A percentile compares a stretch with the other conserved stretches of the same genome.
These are phyloP conservation scores for Pseudotriccus pelzelni DNA, from an alignment of 2,797 vertebrate species.

Conservation along the genomic window DNA sequence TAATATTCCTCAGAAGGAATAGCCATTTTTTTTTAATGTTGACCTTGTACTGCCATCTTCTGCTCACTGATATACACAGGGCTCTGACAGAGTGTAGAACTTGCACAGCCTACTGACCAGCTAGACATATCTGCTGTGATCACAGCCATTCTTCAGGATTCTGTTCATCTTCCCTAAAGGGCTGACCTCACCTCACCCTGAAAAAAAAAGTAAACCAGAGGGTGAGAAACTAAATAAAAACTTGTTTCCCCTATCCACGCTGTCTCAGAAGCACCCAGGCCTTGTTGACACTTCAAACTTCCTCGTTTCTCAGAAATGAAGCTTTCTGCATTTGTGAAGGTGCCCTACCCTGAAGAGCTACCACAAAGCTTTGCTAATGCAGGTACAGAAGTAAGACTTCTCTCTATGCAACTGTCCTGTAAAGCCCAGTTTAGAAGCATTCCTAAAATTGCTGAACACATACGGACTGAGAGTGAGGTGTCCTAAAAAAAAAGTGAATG, in stretches of 20 bases:
- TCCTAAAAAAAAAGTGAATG: neutral
- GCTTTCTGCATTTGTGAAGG: neutral
- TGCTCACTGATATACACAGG: neutral
- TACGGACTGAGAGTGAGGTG: fast-evolving
- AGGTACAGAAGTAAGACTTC: neutral
- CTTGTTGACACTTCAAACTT: neutral
- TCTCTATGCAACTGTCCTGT: neutral
- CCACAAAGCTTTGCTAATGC: neutral
- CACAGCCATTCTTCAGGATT: neutral
- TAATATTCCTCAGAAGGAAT: neutral
- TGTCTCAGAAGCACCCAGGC: neutral
- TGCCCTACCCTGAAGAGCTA: neutral
- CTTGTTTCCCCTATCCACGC: neutral
- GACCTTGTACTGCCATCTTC: neutral
- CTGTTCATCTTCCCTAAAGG: neutral
- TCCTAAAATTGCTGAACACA: neutral
- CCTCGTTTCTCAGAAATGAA: neutral
- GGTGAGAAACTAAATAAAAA: neutral
- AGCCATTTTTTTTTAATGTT: neutral
- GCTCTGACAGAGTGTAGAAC: neutral
- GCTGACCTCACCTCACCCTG: neutral
- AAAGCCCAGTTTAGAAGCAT: neutral
- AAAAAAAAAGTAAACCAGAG: neutral
- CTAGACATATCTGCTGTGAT: neutral
- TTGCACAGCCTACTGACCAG: neutral